A percentile compares a stretch with the other conserved stretches of the same genome.
phyloP scores from a whole-genome alignment of 1,140 invertebrate species.

The Drosophila takahashii region DNA sequence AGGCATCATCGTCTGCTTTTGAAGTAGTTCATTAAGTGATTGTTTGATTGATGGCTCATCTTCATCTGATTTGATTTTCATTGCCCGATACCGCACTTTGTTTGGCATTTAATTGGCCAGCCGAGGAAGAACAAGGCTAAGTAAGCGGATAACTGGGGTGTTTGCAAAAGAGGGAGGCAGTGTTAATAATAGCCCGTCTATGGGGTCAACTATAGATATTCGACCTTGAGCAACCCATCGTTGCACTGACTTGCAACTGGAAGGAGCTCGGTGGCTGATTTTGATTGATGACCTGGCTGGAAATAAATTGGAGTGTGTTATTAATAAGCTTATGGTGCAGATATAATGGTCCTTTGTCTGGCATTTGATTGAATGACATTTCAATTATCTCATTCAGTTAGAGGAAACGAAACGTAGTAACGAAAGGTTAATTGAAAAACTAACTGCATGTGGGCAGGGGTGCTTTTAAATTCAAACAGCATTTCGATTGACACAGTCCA shows the following conservation, averaged over 20 bases:
- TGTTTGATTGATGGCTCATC: slow-evolving; percentile 69
- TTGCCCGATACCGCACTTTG: slow-evolving; percentile 30
- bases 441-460: not conserved
- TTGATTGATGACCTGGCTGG: slow-evolving; percentile 49
- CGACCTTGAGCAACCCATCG: slow-evolving; percentile 32
- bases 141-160: slow-evolving; percentile 32
- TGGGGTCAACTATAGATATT: slow-evolving; percentile 11
- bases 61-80: slow-evolving; percentile 58
- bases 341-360: slow-evolving; percentile 39
- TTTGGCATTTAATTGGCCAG: slow-evolving; percentile 63
- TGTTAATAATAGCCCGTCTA: not conserved
- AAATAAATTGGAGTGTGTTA: slow-evolving; percentile 36
- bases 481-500: not conserved
- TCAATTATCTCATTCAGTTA: slow-evolving; percentile 30
- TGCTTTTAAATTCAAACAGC: slow-evolving; percentile 5
- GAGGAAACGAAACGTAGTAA: slow-evolving; percentile 7
- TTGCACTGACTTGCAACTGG: slow-evolving; percentile 27
- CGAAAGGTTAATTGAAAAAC: slow-evolving; percentile 27
- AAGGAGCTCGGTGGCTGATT: not conserved
- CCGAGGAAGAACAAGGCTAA: slow-evolving; percentile 12
- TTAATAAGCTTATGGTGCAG: slow-evolving; percentile 38
- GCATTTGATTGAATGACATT: slow-evolving; percentile 19
- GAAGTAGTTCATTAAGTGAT: slow-evolving; percentile 80
- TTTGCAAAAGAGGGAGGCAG: slow-evolving; percentile 3
- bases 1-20: slow-evolving; percentile 41